These are phyloP conservation scores for Rhabdomys pumilio DNA, from an alignment of 2,797 vertebrate genomes.

Conservation along the genomic window DNA sequence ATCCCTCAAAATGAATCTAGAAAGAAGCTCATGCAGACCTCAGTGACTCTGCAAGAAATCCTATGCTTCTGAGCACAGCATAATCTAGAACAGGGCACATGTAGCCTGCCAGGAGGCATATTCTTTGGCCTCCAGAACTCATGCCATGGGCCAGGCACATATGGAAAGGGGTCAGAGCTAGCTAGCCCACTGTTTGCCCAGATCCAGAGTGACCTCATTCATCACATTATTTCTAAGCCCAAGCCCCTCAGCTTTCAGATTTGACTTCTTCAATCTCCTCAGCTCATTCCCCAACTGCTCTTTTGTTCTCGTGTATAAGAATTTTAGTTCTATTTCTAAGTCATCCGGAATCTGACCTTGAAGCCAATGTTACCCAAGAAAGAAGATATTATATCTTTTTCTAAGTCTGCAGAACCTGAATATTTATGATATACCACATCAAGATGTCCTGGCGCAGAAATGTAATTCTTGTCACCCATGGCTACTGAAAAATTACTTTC, in stretches of 20 bases:
- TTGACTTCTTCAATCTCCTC: slow-evolving; percentile 26
- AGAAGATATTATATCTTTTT: slow-evolving; percentile 72
- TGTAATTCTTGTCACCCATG: slow-evolving; percentile 79
- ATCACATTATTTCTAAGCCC: background rate
- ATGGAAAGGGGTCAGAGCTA: background rate
- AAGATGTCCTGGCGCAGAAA: slow-evolving; percentile 83
- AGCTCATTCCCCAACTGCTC: background rate
- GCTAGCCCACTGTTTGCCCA: background rate
- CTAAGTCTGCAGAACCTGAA: slow-evolving; percentile 74
- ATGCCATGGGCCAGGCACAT: background rate
- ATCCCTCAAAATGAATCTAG: background rate
- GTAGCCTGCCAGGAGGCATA: background rate
- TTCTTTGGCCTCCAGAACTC: background rate
- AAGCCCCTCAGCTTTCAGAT: background rate
- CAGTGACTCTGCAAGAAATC: background rate
- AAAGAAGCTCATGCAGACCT: background rate
- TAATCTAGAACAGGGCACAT: background rate
- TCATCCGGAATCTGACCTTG: slow-evolving; percentile 76
- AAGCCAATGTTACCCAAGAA: slow-evolving; percentile 67
- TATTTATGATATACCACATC: slow-evolving; percentile 74
- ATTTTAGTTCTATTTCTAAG: slow-evolving; percentile 71
- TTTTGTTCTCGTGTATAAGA: slow-evolving; percentile 47
- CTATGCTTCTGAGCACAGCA: background rate
- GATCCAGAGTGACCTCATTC: background rate
- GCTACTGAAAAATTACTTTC: slow-evolving; percentile 85